Base-by-base conservation (phyloP, 1,140 invertebrate genomes). In the Drosophila nebulosa region DNA sequence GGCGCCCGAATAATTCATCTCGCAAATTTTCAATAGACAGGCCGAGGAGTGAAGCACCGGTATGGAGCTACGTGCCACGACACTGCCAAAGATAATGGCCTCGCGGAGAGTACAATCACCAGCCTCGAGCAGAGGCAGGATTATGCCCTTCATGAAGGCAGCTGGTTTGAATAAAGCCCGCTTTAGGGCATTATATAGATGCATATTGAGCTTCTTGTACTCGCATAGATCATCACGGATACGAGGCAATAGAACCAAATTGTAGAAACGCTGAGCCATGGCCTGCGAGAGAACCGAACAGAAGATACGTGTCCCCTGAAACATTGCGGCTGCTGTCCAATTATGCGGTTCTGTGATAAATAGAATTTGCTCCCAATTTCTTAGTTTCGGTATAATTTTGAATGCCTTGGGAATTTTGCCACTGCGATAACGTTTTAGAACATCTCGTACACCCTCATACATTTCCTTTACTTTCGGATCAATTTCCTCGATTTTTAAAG, bases 331-430 rank as follows among this genome's bases (percentile, higher is more conserved):
- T n/a, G 98, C 98, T 21, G 98, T 98, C 96, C 96, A 97, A 30
- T 93, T 94, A 9, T 94, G 92, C 12, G 96, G 96, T 90, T 97
- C 96, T 30, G 96, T 98, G 21, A 99, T 93, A 75, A 97, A 96
- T 6, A 99, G 91, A 74, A 99, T 95, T 92, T 98, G 97, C 92
- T 99, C 98, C 99, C 99, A 99, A 92, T 99, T 99, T 58, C 94
- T 93, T 26, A 99, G 93, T 88, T 94, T 95, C 10, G 99, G 98
- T 66, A 99, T 95, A 72, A 99, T 95, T 93, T 99, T 99, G 91
- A 99, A 99, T 7, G 98, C 98, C 92, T 99, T 99, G 0, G 99
- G 99, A 32, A 99, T 92, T 93, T 98, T 99, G 12, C 99, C 99
- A 92, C 96, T 98, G 58, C 98, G 93, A 92, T 99, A 99, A 77